Percentiles rank a stretch among this genome's conserved stretches.
Evolutionary conservation across 2,888 invertebrate genomes (phyloP).

Genomic region (Eupeodes latifasciatus): DNA sequence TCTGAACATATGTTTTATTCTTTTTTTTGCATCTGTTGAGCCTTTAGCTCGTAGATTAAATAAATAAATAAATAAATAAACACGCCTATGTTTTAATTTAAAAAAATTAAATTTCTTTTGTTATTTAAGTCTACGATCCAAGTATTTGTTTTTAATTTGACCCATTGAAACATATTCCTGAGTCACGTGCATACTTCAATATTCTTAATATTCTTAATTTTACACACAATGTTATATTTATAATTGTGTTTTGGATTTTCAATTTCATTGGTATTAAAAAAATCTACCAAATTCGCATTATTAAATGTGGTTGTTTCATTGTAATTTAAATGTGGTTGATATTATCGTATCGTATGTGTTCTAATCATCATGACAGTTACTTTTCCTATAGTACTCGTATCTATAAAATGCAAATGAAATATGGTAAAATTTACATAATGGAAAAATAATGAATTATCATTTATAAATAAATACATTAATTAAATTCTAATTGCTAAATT

Average conservation of each 20-base stretch:
- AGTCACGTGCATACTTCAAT: no score
- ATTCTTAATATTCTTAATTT: no score
- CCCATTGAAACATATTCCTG: no score
- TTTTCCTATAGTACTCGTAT: not conserved
- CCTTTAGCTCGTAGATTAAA: no score
- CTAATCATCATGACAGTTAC: not conserved
- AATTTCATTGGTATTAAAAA: not conserved
- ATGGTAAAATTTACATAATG: constrained; percentile 3
- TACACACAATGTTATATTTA: not conserved
- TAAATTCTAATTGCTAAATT: constrained; percentile 1
- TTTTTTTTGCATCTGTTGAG: no score
- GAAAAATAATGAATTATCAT: constrained; percentile 7
- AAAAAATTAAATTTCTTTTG: no score
- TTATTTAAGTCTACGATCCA: no score
- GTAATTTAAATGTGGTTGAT: not conserved
- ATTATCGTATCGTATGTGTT: constrained; percentile 1
- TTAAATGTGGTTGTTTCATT: not conserved
- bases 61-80: no score
- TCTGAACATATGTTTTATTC: no score
- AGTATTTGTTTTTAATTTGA: no score
- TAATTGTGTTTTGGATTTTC: not conserved
- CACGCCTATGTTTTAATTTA: no score
- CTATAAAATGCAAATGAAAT: not conserved
- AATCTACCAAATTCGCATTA: not conserved
- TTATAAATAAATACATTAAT: not conserved